Evolutionary conservation across 2,888 invertebrate genomes (phyloP).

Genomic region (Eristalinus aeneus): DNA sequence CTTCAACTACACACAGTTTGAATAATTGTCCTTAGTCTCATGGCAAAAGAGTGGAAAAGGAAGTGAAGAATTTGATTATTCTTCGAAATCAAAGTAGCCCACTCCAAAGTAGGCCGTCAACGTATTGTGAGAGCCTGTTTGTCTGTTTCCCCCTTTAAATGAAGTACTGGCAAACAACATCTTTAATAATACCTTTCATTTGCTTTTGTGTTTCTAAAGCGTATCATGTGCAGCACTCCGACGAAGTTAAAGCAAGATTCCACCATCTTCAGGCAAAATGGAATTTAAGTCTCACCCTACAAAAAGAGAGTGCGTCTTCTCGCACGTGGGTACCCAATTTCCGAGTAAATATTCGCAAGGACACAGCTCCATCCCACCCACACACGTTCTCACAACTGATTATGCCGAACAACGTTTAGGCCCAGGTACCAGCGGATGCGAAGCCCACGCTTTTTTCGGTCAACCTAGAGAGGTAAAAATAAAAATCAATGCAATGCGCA

Average conservation of each 20-base stretch:
- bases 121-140: too few species aligned
- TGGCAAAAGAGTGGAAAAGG: background rate
- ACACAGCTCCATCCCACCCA: background rate
- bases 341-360: slow-evolving; percentile 10
- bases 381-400: slow-evolving; percentile 7
- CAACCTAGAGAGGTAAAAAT: background rate
- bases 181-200: slow-evolving; percentile 1
- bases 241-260: background rate
- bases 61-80: background rate
- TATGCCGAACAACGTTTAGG: slow-evolving; percentile 12
- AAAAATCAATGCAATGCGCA: background rate
- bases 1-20: background rate
- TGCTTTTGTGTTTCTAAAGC: background rate
- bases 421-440: background rate
- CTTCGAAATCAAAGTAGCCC: background rate
- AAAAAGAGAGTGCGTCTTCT: background rate
- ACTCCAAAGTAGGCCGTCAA: background rate
- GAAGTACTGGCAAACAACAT: background rate
- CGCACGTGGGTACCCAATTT: slow-evolving; percentile 28
- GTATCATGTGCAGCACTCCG: background rate
- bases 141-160: background rate
- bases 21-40: background rate
- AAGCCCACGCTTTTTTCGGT: background rate
- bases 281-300: background rate
- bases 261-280: background rate